Evolutionary conservation across 2,113 vertebrate genomes (phyloP), one percentile per base, ranked within the genome.

Genomic region (Chitala chitala): DNA sequence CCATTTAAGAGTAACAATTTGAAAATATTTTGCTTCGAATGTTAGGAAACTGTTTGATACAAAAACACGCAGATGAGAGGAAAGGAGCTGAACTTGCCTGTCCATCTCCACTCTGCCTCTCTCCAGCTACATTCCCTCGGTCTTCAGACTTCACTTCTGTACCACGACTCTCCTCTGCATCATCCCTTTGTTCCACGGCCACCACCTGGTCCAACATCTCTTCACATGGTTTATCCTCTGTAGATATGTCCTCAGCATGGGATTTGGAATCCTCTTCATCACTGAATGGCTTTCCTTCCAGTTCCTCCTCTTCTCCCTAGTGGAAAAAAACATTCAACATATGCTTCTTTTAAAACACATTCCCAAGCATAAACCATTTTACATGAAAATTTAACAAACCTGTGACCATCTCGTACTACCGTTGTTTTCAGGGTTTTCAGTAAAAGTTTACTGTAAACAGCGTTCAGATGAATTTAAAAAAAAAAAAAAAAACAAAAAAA

Each of bases 31-130:
- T 58, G 55, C 24, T 12, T n/a, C 24, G 26, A 31, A 58, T 58
- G 20, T 56, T 22, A n/a, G n/a, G n/a, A n/a, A n/a, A n/a, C n/a
- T n/a, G n/a, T n/a, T n/a, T n/a, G n/a, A n/a, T n/a, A 51, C 48
- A 51, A 20, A 51, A 51, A 51, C 48, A 9, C 20, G 48, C 3
- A 51, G 48, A n/a, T 8, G 48, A 51, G 4, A 7, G 20, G 20
- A 51, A 15, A 1, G 3, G 48, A 15, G 48, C 48, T 51, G n/a
- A 3, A 31, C 78, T 82, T 88, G 98, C 97, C 94, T 99, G 96
- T 64, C 97, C 97, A 0, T 99, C 97, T 0, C 97, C 97, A 17
- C 96, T 99, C 65, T 99, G 97, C 53, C 97, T 87, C 84, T 99
- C 96, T 64, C 97, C 97, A 0, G 94, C 92, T 8, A 95, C 87